Conservation (phyloP, 2,888 invertebrate species). For the Nemotelus pantherinus region DNA sequence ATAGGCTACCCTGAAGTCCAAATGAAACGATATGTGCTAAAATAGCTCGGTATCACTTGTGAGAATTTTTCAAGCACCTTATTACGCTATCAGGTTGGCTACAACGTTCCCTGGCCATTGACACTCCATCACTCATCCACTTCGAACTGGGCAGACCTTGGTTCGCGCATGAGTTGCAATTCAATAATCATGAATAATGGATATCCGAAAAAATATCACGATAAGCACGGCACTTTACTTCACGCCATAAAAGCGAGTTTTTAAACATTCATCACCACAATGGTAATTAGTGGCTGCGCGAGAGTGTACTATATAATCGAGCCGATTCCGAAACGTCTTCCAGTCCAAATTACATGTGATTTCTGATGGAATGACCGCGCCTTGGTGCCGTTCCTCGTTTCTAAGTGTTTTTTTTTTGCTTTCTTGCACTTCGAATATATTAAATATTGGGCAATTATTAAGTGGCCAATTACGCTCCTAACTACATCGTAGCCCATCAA, state of each 20-base stretch:
- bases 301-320: conserved; percentile 18
- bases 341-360: not conserved
- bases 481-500: conserved; percentile 25
- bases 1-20: too few species aligned
- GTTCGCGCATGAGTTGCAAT: not conserved
- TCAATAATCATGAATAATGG: not conserved
- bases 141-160: not conserved
- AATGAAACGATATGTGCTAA: too few species aligned
- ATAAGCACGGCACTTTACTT: not conserved
- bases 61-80: too few species aligned
- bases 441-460: conserved; percentile 35
- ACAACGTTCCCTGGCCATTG: not conserved
- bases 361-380: not conserved
- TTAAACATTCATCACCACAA: conserved; percentile 14
- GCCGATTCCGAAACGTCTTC: not conserved
- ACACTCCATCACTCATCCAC: not conserved
- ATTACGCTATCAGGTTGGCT: too few species aligned
- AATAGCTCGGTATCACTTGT: too few species aligned
- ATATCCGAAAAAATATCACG: not conserved
- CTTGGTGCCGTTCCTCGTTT: not conserved
- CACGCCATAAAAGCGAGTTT: not conserved
- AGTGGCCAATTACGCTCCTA: conserved; percentile 37
- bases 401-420: conserved; percentile 32
- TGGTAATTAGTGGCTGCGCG: conserved; percentile 29
- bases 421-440: conserved; percentile 15